These are phyloP conservation scores for Brachionus paranguensis DNA, from an alignment of 1,140 invertebrate species.

Conservation along the genomic window DNA sequence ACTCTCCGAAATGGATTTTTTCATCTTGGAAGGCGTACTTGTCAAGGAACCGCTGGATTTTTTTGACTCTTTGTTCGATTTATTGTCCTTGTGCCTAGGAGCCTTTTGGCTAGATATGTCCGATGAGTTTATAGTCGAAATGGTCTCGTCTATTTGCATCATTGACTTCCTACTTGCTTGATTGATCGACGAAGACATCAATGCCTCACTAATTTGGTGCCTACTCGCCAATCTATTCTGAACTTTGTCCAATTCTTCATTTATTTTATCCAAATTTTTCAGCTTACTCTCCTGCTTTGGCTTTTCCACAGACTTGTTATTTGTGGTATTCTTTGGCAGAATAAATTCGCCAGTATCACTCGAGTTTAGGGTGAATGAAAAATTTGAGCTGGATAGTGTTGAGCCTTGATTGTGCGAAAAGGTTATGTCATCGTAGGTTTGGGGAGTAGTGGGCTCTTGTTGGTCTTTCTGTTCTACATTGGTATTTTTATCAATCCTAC, in stretches of 20 bases:
- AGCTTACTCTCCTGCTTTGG: not conserved
- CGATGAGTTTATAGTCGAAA: conserved; percentile 15
- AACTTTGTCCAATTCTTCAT: conserved; percentile 15
- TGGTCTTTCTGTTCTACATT: not conserved
- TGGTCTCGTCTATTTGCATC: conserved; percentile 26
- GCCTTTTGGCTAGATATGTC: not conserved
- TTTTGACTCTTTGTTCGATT: not conserved
- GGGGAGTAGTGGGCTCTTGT: not conserved
- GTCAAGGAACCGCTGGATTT: conserved; percentile 21
- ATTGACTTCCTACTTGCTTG: not conserved
- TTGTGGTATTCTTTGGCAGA: not conserved
- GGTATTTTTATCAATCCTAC: not conserved
- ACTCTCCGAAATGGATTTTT: conserved; percentile 26
- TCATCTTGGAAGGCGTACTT: conserved; percentile 33
- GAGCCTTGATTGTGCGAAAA: conserved; percentile 35
- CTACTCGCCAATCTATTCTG: not conserved
- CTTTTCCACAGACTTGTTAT: not conserved
- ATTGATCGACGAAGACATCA: conserved; percentile 21
- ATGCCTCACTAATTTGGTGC: not conserved
- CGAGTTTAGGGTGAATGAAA: conserved; percentile 30
- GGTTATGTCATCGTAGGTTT: not conserved
- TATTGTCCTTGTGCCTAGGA: not conserved
- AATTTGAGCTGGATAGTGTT: not conserved
- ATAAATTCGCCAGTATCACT: conserved; percentile 26
- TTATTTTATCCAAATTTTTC: conserved; percentile 31